Evolutionary conservation across 2,797 vertebrate species (phyloP).

Genomic region (Leontopithecus rosalia): DNA sequence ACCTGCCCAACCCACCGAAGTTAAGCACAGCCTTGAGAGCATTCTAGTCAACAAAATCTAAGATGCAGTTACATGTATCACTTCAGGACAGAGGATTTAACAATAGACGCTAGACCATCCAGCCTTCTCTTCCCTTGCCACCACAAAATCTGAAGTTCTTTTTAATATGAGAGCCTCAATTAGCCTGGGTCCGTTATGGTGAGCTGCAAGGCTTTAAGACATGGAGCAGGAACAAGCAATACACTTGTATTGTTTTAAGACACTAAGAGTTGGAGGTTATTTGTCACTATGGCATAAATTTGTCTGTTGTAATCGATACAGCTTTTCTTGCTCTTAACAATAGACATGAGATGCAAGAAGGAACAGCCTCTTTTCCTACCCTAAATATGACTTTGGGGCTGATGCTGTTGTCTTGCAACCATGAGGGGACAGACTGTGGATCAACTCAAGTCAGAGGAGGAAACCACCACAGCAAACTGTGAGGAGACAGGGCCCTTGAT

Average conservation of each 20-base stretch:
- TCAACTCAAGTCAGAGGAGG: not conserved
- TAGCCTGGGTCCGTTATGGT: fast-evolving
- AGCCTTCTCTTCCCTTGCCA: not conserved
- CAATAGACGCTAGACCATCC: not conserved
- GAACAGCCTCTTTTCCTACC: not conserved
- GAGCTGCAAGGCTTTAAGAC: not conserved
- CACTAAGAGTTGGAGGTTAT: not conserved
- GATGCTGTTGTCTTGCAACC: not conserved
- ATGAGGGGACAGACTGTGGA: not conserved
- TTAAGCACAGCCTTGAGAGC: not conserved
- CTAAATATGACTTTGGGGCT: not conserved
- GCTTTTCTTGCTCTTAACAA: not conserved
- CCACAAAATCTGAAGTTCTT: not conserved
- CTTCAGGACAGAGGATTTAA: not conserved
- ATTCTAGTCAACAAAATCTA: not conserved
- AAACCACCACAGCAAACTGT: not conserved
- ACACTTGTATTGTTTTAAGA: not conserved
- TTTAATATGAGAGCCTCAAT: not conserved
- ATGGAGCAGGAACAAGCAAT: not conserved
- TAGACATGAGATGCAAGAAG: not conserved
- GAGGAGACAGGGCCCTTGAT: not conserved
- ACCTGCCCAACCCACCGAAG: not conserved
- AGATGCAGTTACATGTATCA: not conserved
- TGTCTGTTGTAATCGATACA: not conserved
- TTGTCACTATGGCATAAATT: not conserved